A percentile compares a stretch with the other conserved stretches of the same genome.
Evolutionary conservation across 2,113 vertebrate species (phyloP).

Genomic region (Notothenia coriiceps): DNA sequence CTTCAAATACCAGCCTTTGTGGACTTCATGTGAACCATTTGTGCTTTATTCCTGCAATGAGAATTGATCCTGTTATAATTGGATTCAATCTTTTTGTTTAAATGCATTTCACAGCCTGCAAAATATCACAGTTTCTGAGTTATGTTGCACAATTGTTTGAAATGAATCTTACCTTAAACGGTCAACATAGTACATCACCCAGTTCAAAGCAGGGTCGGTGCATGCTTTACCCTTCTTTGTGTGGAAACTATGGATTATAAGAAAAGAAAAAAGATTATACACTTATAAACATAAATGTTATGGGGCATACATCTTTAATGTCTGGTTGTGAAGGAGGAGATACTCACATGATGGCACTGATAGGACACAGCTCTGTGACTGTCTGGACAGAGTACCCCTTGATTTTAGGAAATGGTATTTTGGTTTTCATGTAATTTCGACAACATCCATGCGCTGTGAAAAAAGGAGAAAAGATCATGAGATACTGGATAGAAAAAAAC

Average conservation of each 20-base stretch:
- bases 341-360: conserved; percentile 77
- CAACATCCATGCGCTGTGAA: conserved; percentile 65
- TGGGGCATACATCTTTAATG: background rate
- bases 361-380: conserved; percentile 41
- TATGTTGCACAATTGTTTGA: background rate
- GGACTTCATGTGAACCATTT: conserved; percentile 44
- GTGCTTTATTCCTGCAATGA: conserved; percentile 58
- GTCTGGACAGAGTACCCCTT: conserved; percentile 74
- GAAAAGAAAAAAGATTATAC: background rate
- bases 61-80: background rate
- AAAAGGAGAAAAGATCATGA: background rate
- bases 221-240: conserved; percentile 57
- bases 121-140: background rate
- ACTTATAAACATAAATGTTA: background rate
- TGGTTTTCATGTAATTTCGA: conserved; percentile 35
- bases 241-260: conserved; percentile 70
- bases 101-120: background rate
- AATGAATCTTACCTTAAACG: conserved; percentile 60
- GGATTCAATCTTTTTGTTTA: background rate
- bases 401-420: background rate
- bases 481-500: background rate
- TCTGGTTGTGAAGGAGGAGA: background rate
- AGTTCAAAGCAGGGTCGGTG: conserved; percentile 57
- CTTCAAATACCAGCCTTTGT: background rate
- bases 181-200: conserved; percentile 71